Percentiles rank a stretch among this genome's conserved stretches.
Evolutionary conservation across 1,140 invertebrate species (phyloP).

Genomic region (Leptinotarsa defecta): DNA sequence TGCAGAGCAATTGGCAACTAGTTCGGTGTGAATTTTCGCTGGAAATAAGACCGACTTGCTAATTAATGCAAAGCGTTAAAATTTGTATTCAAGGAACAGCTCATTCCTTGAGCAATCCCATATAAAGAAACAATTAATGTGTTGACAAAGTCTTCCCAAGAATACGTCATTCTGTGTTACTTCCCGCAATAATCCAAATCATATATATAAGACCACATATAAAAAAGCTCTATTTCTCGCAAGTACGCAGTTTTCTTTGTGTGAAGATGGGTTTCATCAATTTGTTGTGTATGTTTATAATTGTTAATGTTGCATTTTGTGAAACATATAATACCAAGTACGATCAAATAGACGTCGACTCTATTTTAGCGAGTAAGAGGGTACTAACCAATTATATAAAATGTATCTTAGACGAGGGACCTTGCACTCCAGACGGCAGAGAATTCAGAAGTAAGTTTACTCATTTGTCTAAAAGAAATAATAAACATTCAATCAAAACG

Average conservation of each 20-base stretch:
- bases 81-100: background rate
- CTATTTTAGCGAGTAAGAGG: conserved; percentile 66
- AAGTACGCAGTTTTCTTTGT: background rate
- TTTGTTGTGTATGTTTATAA: conserved; percentile 3
- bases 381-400: conserved; percentile 68
- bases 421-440: conserved; percentile 71
- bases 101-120: conserved; percentile 5
- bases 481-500: too few species aligned
- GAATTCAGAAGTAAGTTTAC: conserved; percentile 68
- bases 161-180: background rate
- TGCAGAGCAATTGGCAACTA: background rate
- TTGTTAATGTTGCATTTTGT: conserved; percentile 7
- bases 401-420: conserved; percentile 69
- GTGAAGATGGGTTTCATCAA: background rate
- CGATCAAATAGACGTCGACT: conserved; percentile 68
- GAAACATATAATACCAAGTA: conserved; percentile 62
- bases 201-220: background rate
- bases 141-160: background rate
- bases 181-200: background rate
- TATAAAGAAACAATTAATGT: background rate
- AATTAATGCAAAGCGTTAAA: background rate
- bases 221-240: background rate
- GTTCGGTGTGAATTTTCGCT: background rate
- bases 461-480: too few species aligned
- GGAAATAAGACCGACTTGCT: background rate